phyloP scores from a whole-genome alignment of 2,113 vertebrate genomes.

The Emberiza fucata region DNA sequence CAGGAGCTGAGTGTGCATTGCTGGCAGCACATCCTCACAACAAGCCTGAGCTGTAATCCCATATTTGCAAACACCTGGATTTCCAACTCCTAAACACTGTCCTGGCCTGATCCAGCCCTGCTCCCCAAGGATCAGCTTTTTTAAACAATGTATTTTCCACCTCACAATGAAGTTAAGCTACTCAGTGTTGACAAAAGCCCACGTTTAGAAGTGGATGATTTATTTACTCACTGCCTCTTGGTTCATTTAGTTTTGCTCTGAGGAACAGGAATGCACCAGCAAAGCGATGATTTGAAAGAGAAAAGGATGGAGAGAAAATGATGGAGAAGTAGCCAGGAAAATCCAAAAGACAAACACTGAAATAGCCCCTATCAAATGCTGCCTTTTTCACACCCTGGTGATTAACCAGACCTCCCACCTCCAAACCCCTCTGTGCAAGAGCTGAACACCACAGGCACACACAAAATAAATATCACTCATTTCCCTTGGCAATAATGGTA shows the following conservation, averaged over 20 bases:
- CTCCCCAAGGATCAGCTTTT: neutral
- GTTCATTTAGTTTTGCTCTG: neutral
- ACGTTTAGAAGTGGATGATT: neutral
- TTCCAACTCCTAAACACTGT: neutral
- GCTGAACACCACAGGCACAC: neutral
- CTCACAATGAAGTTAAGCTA: neutral
- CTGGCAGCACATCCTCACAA: neutral
- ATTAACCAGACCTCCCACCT: slow-evolving; percentile 46
- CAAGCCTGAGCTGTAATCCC: neutral
- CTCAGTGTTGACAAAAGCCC: neutral
- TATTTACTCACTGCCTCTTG: neutral
- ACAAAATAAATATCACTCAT: neutral
- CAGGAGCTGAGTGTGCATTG: neutral
- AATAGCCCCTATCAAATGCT: neutral
- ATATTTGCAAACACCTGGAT: slow-evolving; percentile 18
- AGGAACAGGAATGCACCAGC: neutral
- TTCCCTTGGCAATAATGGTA: neutral
- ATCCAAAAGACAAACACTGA: neutral
- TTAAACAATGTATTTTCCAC: neutral
- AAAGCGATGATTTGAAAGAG: slow-evolving; percentile 5
- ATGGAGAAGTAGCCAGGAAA: neutral
- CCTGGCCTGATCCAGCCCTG: neutral
- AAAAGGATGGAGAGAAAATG: neutral
- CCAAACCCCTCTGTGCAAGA: neutral
- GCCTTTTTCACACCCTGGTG: neutral